These are phyloP conservation scores for Myocastor coypus DNA, from an alignment of 2,113 vertebrate genomes.

Conservation along the genomic window DNA sequence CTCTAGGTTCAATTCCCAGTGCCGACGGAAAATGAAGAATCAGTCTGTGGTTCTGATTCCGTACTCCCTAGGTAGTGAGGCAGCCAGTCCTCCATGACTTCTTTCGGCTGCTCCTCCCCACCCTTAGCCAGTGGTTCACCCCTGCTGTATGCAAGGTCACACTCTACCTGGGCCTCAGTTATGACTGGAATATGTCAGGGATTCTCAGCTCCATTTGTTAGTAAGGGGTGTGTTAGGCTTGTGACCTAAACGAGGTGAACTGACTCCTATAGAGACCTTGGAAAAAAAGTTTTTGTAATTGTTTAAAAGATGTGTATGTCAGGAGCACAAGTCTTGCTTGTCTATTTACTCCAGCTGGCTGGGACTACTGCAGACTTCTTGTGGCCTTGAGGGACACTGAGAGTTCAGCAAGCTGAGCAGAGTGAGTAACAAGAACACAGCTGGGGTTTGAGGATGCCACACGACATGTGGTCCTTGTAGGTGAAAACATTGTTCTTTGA, in stretches of 20 bases:
- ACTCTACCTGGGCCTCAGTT: background rate
- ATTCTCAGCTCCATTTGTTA: background rate
- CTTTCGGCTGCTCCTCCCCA: background rate
- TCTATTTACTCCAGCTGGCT: accelerated
- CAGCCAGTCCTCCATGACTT: too few species aligned
- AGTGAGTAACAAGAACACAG: background rate
- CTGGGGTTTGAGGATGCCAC: accelerated
- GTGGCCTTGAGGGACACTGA: background rate
- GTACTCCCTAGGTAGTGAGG: background rate
- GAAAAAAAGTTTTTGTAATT: background rate
- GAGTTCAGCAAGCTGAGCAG: background rate
- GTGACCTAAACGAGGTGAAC: background rate
- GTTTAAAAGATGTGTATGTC: background rate
- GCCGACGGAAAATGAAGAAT: background rate
- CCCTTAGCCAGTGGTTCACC: background rate
- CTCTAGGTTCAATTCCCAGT: background rate
- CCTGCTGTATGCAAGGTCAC: background rate
- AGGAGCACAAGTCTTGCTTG: background rate
- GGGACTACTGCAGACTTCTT: background rate
- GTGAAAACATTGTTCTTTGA: background rate
- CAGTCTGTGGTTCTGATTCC: background rate
- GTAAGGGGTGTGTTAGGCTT: background rate
- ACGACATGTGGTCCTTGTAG: background rate
- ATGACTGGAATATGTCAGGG: background rate
- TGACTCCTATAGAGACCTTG: background rate